These are phyloP conservation scores for Anoplolepis gracilipes DNA, from an alignment of 1,140 invertebrate genomes.

Conservation along the genomic window DNA sequence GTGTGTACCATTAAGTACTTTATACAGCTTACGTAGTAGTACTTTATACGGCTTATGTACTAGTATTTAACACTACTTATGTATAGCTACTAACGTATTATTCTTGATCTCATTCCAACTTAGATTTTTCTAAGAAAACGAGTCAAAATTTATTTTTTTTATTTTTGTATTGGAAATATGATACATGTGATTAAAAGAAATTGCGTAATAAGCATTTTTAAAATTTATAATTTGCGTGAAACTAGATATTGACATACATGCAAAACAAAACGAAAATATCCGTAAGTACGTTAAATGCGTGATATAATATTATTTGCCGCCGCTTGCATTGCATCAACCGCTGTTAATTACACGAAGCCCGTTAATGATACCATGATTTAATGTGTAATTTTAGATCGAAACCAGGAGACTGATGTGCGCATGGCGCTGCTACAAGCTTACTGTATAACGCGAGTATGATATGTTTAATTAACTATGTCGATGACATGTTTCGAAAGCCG, in stretches of 20 bases:
- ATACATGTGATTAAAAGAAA: background rate
- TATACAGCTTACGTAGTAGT: too few relatives aligned
- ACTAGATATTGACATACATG: background rate
- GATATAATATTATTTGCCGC: too few relatives aligned
- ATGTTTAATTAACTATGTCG: constrained; percentile 2
- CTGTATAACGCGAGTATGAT: background rate
- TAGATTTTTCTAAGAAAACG: too few relatives aligned
- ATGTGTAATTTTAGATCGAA: constrained; percentile 38
- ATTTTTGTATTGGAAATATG: background rate
- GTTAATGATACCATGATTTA: constrained; percentile 34
- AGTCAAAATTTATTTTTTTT: background rate
- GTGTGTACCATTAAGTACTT: too few relatives aligned
- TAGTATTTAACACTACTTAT: too few relatives aligned
- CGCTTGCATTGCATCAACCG: background rate
- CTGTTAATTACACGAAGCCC: background rate
- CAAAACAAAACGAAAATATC: background rate
- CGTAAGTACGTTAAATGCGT: background rate
- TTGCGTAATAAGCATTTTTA: background rate
- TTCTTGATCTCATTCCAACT: too few relatives aligned
- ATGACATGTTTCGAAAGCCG: too few relatives aligned
- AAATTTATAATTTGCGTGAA: background rate
- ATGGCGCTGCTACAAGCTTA: background rate
- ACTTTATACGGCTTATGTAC: too few relatives aligned
- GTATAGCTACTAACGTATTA: too few relatives aligned
- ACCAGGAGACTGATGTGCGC: background rate